Conservation (phyloP, 1,140 invertebrate species). For the Zaprionus vittiger region DNA sequence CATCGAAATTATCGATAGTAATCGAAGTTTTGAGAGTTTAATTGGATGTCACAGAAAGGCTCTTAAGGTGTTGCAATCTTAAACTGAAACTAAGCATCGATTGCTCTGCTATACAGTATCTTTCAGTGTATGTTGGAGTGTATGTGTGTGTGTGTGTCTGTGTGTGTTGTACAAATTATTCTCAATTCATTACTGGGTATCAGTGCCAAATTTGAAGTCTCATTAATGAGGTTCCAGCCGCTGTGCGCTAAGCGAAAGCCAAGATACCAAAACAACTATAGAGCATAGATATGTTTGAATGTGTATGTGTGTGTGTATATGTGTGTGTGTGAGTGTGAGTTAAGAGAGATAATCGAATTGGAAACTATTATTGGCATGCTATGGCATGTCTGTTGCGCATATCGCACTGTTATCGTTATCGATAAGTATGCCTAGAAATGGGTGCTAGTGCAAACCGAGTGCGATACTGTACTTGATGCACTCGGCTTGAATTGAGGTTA, state of each 20-base stretch:
- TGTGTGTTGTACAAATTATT: background rate
- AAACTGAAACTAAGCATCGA: background rate
- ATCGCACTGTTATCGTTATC: conserved; percentile 20
- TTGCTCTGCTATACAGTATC: background rate
- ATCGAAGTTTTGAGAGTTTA: too few species aligned
- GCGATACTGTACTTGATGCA: conserved; percentile 24
- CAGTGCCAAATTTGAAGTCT: conserved; percentile 21
- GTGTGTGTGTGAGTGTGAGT: background rate
- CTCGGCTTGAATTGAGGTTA: conserved; percentile 7
- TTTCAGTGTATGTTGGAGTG: background rate
- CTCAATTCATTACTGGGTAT: conserved; percentile 1
- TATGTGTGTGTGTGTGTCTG: background rate
- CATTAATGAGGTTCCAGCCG: conserved; percentile 26
- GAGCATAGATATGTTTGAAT: conserved; percentile 7
- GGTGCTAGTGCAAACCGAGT: conserved; percentile 31
- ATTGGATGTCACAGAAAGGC: too few species aligned
- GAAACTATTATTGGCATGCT: conserved; percentile 16
- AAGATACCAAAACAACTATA: conserved; percentile 21
- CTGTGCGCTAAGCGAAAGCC: conserved; percentile 41
- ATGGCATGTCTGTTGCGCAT: conserved; percentile 21
- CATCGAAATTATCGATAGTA: too few species aligned
- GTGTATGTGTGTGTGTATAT: conserved; percentile 9
- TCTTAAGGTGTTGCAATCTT: too few species aligned
- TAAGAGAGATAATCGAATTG: conserved; percentile 3
- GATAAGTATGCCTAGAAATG: conserved; percentile 27